Evolutionary conservation across 2,113 vertebrate genomes (phyloP), one percentile per base, ranked within the genome.

Genomic region (Galeopterus variegatus): DNA sequence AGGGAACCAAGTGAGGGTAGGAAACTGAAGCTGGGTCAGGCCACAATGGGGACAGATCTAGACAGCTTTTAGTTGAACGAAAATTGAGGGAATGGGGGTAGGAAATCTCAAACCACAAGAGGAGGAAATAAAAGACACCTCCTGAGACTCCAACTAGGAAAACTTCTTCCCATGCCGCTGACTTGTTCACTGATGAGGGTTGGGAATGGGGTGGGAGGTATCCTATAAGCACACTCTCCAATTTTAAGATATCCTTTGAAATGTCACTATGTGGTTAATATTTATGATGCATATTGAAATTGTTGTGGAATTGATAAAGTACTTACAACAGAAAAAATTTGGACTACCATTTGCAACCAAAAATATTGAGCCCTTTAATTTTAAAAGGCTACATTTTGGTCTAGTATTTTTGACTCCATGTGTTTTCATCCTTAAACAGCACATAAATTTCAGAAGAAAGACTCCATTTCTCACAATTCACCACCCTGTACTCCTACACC

Each of bases 371-470:
- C 6, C 36, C 24, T 93, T 96, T 85, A 90, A 82, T 31, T 88
- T 96, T 92, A 97, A 97, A 97, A 24, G 72, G 48, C 13, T 80
- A 98, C 89, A 97, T 62, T 94, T 91, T 52, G 36, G 65, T 31
- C 58, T 80, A 84, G 33, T 48, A 86, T 67, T 98, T 88, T 92
- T 0, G 0, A 94, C 93, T 97, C 93, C 88, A 45, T 85, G 60
- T 2, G 0, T 96, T 98, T 97, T 96, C 88, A 36, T 92, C 94
- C 88, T 92, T 95, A 91, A 96, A 97, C 36, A 84, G 88, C 87
- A 96, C 76, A 89, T 89, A 81, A 92, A 93, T 95, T 98, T 96
- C 89, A 65, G 86, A 81, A 97, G 73, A 97, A 97, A 95, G 83
- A 87, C 69, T 76, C 65, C 50, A 81, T 90, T 97, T 97, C 50